Conservation (phyloP, 1,140 invertebrate species). For the Pseudomyrmex cubaensis region DNA sequence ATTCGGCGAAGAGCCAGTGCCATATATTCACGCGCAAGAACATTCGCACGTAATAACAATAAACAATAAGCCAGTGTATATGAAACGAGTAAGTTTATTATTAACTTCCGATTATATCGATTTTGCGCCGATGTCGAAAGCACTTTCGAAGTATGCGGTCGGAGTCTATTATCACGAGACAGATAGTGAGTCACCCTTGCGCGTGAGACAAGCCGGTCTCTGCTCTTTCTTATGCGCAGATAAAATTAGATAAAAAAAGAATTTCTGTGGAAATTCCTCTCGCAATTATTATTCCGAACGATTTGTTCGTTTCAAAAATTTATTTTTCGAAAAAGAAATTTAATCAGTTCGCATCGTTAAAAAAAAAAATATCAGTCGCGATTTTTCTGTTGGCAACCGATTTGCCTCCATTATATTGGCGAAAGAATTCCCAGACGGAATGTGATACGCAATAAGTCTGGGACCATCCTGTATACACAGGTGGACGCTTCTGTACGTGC, state of each 20-base stretch:
- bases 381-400: not conserved
- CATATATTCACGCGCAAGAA: not conserved
- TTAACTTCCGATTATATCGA: slow-evolving; percentile 25
- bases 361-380: not conserved
- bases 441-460: slow-evolving; percentile 15
- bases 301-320: not conserved
- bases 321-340: not conserved
- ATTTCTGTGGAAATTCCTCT: slow-evolving; percentile 18
- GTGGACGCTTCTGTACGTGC: slow-evolving; percentile 57
- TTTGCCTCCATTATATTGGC: not conserved
- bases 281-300: not conserved
- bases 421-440: slow-evolving; percentile 13
- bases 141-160: slow-evolving; percentile 27
- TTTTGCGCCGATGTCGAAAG: slow-evolving; percentile 3
- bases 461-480: slow-evolving; percentile 41
- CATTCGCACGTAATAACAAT: not conserved
- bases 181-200: slow-evolving; percentile 15
- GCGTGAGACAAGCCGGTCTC: not conserved
- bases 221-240: slow-evolving; percentile 22
- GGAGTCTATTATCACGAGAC: slow-evolving; percentile 37
- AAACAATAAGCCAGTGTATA: not conserved
- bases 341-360: not conserved
- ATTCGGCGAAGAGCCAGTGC: no score
- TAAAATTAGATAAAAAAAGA: not conserved
- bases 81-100: slow-evolving; percentile 1